Percentiles rank a stretch among this genome's conserved stretches.
Evolutionary conservation across 2,797 vertebrate genomes (phyloP).

Genomic region (Hozukius guyotensis): DNA sequence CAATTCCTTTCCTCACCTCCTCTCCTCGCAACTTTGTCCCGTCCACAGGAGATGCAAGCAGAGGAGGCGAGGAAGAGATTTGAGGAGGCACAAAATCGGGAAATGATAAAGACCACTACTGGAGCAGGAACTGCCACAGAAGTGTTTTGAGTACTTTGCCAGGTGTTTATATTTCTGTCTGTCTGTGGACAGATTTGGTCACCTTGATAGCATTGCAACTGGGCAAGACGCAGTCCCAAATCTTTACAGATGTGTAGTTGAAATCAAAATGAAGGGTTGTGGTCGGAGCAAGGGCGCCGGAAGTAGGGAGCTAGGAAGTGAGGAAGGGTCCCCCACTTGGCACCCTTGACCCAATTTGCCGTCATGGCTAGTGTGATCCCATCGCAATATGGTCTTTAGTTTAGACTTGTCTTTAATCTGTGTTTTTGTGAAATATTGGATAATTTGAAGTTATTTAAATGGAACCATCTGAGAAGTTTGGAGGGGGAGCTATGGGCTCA

Average conservation of each 20-base stretch:
- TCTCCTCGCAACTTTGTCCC: no score
- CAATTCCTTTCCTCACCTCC: no score
- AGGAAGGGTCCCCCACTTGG: background rate
- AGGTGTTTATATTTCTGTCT: background rate
- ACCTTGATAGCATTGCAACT: background rate
- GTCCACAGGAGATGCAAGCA: no score
- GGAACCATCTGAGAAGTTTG: background rate
- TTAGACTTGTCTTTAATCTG: background rate
- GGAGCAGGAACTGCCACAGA: no score
- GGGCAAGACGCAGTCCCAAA: background rate
- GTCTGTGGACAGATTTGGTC: background rate
- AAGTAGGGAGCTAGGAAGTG: background rate
- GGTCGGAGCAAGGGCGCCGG: background rate
- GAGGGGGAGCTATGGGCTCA: no score
- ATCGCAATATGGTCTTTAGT: background rate
- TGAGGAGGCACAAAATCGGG: no score
- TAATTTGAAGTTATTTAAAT: background rate
- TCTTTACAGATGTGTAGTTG: background rate
- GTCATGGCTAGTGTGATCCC: background rate
- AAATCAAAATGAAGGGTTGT: background rate
- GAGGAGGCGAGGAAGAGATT: no score
- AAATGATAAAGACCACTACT: no score
- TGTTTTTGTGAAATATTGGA: background rate
- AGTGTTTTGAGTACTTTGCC: no score
- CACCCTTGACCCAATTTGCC: background rate